Percentiles rank a stretch among this genome's conserved stretches.
Conservation (phyloP, 2,888 invertebrate species). For the Venusia cambrica region DNA sequence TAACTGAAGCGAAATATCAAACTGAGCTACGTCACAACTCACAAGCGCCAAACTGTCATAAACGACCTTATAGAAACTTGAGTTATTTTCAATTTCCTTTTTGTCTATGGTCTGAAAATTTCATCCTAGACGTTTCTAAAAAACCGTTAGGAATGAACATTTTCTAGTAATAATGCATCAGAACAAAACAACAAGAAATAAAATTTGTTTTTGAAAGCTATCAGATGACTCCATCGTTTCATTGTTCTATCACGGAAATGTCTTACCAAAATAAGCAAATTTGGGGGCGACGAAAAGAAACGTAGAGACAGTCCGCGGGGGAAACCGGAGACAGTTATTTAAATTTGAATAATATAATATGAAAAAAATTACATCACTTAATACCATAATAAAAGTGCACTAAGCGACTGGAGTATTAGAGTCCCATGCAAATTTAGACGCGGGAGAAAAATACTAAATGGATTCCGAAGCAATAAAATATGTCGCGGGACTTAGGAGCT, state of each 20-base stretch:
- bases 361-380: conserved; percentile 83
- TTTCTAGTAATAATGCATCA: too few species aligned
- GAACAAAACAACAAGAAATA: too few species aligned
- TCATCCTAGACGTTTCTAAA: too few species aligned
- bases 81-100: too few species aligned
- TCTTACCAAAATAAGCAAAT: conserved; percentile 73
- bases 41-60: too few species aligned
- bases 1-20: too few species aligned
- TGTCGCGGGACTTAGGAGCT: conserved; percentile 68
- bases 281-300: conserved; percentile 74
- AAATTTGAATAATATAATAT: conserved; percentile 83
- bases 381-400: conserved; percentile 82
- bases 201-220: conserved; percentile 1
- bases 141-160: too few species aligned
- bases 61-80: too few species aligned
- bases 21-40: too few species aligned
- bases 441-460: conserved; percentile 79
- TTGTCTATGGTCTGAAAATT: too few species aligned
- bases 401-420: conserved; percentile 80
- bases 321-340: conserved; percentile 82
- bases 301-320: conserved; percentile 66
- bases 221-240: conserved; percentile 41
- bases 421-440: conserved; percentile 75
- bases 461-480: conserved; percentile 74
- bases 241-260: conserved; percentile 54